Percentiles rank a stretch among this genome's conserved stretches.
Evolutionary conservation across 2,797 vertebrate genomes (phyloP).

Genomic region (Pangasius sanitwongsei): DNA sequence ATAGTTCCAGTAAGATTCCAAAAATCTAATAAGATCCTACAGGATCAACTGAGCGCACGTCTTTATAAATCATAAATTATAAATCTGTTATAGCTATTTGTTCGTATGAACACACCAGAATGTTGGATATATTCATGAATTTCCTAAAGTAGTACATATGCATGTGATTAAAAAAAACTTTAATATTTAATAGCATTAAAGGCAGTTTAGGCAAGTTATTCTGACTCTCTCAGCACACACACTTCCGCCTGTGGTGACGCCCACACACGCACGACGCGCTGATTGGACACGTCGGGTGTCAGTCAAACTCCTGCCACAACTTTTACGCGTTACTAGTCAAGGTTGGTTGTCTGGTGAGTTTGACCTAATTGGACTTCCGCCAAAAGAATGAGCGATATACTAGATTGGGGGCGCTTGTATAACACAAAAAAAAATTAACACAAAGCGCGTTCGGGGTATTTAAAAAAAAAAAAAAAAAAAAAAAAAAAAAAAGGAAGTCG

Average conservation of each 20-base stretch:
- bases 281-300: slow-evolving; percentile 48
- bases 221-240: not conserved
- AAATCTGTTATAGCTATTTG: not conserved
- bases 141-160: not conserved
- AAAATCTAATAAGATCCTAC: too few species aligned
- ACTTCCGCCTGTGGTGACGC: not conserved
- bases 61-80: not conserved
- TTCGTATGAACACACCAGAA: not conserved
- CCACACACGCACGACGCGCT: slow-evolving; percentile 43
- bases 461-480: too few species aligned
- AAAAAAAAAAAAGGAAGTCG: too few species aligned
- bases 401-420: slow-evolving; percentile 59
- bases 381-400: slow-evolving; percentile 49
- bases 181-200: too few species aligned
- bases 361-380: slow-evolving; percentile 65
- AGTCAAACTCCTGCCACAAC: not conserved
- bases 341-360: slow-evolving; percentile 56
- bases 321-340: not conserved
- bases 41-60: too few species aligned
- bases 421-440: slow-evolving; percentile 34
- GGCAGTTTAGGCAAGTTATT: too few species aligned
- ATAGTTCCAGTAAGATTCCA: too few species aligned
- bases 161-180: not conserved
- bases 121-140: not conserved
- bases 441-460: not conserved